Base-by-base conservation (phyloP, 2,113 vertebrate species). In the Sapajus apella region DNA sequence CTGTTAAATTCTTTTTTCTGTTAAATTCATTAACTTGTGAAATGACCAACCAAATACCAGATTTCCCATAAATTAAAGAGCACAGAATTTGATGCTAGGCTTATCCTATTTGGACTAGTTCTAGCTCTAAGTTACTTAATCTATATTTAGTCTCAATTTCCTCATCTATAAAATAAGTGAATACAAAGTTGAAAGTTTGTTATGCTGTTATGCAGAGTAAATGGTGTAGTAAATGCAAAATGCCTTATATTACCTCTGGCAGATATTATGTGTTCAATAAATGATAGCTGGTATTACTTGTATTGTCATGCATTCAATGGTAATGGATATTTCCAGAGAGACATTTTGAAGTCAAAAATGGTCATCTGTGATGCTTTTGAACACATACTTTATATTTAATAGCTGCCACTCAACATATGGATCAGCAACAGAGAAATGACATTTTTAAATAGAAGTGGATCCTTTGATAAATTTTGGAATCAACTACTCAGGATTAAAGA, bases 141-240 rank as follows among this genome's bases (percentile, higher is more conserved):
- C 21, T 75, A 10, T 70, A 27, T 3, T 52, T 8, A 81, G 14
- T 91, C 12, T 94, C 40, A 25, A 10, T 83, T 95, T 91, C 27
- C 30, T 96, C 18, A 50, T 77, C 20, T 93, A 45, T 45, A 76
- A 95, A 94, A 85, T 90, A 79, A 95, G 82, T 86, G 47, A 88
- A 87, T 79, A 18, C 1, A 35, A 25, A 58, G 6, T 64, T 87
- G 40, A 88, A 81, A 66, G 21, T 6, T 70, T 76, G 47, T 35
- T 75, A 32, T n/a, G 11, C 27, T 75, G 5, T 35, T 75, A n/a
- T n/a, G 11, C 27, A 75, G 40, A 77, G 2, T 56, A 68, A 58
- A 4, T 72, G n/a, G 55, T 52, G 4, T 27, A 89, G 84, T 37
- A 47, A 79, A 8, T 40, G 4, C 0, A 52, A 80, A 88, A 91